Evolutionary conservation across 2,797 vertebrate genomes (phyloP), one percentile per base, ranked within the genome.

Genomic region (Chelon auratus): DNA sequence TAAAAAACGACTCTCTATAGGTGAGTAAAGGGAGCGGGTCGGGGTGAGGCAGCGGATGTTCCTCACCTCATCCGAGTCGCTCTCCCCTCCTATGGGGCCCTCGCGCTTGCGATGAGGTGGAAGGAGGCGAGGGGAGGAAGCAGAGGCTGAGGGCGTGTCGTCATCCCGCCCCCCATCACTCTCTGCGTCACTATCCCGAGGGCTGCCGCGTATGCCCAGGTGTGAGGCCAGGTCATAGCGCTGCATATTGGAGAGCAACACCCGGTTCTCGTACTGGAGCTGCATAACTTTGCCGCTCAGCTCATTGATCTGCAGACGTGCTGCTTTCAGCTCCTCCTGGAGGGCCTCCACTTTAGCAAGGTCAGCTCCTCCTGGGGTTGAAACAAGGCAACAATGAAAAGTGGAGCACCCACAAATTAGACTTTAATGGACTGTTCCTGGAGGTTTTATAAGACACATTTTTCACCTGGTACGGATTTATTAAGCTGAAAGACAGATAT

Each of bases 221-320:
- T 99, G 98, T 48, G 98, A 98, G 18, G 98, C 98, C 87, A 99
- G 86, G 91, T 99, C 98, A 0, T 99, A 99, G 84, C 98, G 97
- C 84, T 99, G 98, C 98, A 99, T 99, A 93, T 99, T 99, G 86
- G 98, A 99, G 88, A 99, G 96, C 18, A 99, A 91, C 72, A 99
- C 97, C 0, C 97, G 96, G 90, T 99, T 99, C 93, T 99, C 98
- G 0, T 99, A 99, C 92, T 99, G 98, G 48, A 99, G 95, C 84
- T 99, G 97, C 98, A 99, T 98, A 72, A 99, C 98, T 91, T 99
- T 99, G 52, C 98, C 98, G 0, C 98, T 99, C 84, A 99, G 93
- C 78, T 99, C 98, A 0, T 99, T 99, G 90, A 99, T 96, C 89
- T 99, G 98, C 89, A 98, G 93, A 50, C 98, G 95, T 0, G 98